Percentiles rank a stretch among this genome's conserved stretches.
phyloP scores from a whole-genome alignment of 2,113 vertebrate genomes.

The Tapirus terrestris region DNA sequence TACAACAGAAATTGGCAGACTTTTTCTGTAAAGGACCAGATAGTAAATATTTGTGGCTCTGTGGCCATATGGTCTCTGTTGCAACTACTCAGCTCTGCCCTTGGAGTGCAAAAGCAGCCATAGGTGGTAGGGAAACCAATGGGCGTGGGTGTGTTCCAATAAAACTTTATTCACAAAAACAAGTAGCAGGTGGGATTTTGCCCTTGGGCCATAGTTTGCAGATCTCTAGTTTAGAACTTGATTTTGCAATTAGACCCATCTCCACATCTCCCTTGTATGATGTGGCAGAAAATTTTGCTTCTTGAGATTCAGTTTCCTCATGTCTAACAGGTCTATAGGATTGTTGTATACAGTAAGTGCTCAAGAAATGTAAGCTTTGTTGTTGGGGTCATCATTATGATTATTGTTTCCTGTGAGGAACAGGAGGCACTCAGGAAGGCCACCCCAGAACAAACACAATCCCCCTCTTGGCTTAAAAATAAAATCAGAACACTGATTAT shows the following conservation, averaged over 20 bases:
- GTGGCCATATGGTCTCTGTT: background rate
- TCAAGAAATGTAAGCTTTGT: background rate
- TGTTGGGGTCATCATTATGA: background rate
- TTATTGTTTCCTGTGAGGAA: background rate
- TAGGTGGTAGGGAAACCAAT: background rate
- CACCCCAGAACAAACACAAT: constrained; percentile 30
- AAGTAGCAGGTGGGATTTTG: background rate
- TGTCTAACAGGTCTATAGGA: background rate
- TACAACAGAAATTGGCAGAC: background rate
- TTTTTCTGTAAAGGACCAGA: background rate
- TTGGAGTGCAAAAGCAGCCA: background rate
- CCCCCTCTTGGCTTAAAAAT: constrained; percentile 46
- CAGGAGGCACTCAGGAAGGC: background rate
- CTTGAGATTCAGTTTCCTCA: background rate
- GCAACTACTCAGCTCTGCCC: background rate
- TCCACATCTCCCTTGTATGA: background rate
- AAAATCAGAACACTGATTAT: constrained; percentile 30
- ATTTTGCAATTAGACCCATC: background rate
- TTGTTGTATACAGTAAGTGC: background rate
- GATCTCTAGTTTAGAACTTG: background rate
- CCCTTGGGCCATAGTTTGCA: background rate
- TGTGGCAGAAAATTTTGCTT: background rate
- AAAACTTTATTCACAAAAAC: constrained; percentile 62
- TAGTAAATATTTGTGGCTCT: background rate
- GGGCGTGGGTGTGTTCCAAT: background rate